Evolutionary conservation across 37 sponge, comb jelly and placozoan species (phyloP), one percentile per base, ranked within the genome.

Genomic region (Oopsacas minuta): DNA sequence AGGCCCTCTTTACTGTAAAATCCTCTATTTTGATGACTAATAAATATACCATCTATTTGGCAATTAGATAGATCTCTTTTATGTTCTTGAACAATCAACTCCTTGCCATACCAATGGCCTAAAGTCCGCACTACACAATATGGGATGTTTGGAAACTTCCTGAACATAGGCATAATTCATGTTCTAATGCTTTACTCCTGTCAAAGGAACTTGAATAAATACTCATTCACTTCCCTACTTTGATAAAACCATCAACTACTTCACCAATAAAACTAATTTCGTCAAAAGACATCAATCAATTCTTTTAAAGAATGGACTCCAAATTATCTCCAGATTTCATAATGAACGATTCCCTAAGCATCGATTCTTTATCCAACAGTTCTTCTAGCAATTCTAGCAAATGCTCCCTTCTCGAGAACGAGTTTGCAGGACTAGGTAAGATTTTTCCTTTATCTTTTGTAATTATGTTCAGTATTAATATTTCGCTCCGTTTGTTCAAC

Each of bases 311-410:
- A 61, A 61, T 61, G 75, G 75, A 61, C 7, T 34, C 30, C 22
- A 25, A 61, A 61, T 3, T 61, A 25, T 61, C 75, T 20, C 75
- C 22, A 61, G 75, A 61, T 25, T 61, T 61, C 75, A 25, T 25
- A 34, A 61, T 61, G 32, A 61, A 10, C 7, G 75, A 61, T n/a
- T 25, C 75, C 75, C 20, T 61, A 25, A 61, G 75, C 22, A 61
- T 61, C 28, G 75, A 61, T 61, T 61, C 75, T 10, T 3, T 61
- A 7, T 61, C 75, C 28, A 5, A 10, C 22, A 61, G 17, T 12
- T 25, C 20, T 61, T 61, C 75, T 5, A 61, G 75, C 75, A 61
- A 61, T 61, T 61, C 75, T 3, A 61, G 75, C 75, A 61, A 61
- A n/a, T 61, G 75, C 28, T 61, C 75, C 1, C 12, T 46, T 17